A percentile compares a stretch with the other conserved stretches of the same genome.
Conservation (phyloP, 2,888 invertebrate genomes). For the Agriotes lineatus region DNA sequence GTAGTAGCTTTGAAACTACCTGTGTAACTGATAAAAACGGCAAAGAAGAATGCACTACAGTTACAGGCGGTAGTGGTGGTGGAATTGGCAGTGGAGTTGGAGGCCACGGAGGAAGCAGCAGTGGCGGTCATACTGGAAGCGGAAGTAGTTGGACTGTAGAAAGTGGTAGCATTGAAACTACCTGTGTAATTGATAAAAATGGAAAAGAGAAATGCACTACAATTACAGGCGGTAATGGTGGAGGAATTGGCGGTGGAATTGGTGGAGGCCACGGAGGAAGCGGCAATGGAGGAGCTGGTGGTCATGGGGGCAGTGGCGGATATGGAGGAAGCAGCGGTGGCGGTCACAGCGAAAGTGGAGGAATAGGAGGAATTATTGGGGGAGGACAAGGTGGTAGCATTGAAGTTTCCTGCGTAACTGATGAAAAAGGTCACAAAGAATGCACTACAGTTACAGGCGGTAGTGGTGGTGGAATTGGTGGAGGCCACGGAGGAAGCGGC, state of each 20-base stretch:
- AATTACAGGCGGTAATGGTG: slow-evolving; percentile 28
- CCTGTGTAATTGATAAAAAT: background rate
- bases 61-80: background rate
- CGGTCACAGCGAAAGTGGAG: background rate
- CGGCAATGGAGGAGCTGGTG: slow-evolving; percentile 31
- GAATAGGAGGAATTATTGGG: background rate
- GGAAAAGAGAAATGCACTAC: slow-evolving; percentile 23
- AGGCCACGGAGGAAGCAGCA: background rate
- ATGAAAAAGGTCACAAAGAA: too few relatives aligned
- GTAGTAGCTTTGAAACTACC: too few relatives aligned
- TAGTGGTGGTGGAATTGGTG: background rate
- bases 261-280: slow-evolving; percentile 29
- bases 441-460: background rate
- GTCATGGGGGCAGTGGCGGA: slow-evolving; percentile 34
- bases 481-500: background rate
- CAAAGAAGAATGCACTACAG: too few relatives aligned
- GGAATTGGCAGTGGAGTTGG: background rate
- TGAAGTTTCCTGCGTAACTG: background rate
- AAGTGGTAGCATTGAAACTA: too few relatives aligned
- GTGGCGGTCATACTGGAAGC: background rate
- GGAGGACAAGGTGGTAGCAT: slow-evolving; percentile 11
- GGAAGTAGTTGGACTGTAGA: too few relatives aligned
- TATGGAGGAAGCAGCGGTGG: slow-evolving; percentile 2
- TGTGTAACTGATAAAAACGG: too few relatives aligned
- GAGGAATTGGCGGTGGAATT: background rate